Conservation (phyloP, 2,797 vertebrate genomes). For the Chloroceryle inda region DNA sequence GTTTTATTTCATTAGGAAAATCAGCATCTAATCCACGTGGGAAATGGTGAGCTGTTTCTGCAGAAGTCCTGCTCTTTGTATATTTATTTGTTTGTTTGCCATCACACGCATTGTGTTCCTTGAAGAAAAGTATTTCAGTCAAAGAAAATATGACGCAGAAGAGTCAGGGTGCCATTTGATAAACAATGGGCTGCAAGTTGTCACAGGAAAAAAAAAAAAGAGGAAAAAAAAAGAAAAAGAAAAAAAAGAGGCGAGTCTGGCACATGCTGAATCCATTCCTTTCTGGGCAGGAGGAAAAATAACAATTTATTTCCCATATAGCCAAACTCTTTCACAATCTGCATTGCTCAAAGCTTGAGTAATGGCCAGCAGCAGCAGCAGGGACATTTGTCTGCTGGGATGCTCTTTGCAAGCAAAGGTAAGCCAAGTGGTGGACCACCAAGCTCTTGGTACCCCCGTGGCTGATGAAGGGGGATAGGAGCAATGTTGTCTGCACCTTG, state of each 20-base stretch:
- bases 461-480: background rate
- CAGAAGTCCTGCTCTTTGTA: background rate
- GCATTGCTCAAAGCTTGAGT: background rate
- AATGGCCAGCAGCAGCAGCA: background rate
- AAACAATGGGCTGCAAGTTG: slow-evolving; percentile 31
- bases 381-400: background rate
- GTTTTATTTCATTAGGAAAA: slow-evolving; percentile 17
- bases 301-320: slow-evolving; percentile 25
- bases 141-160: slow-evolving; percentile 1
- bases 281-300: slow-evolving; percentile 53
- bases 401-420: background rate
- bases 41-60: background rate
- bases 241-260: background rate
- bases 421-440: background rate
- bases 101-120: background rate
- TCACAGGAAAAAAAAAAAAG: background rate
- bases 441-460: background rate
- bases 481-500: background rate
- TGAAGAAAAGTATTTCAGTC: slow-evolving; percentile 6
- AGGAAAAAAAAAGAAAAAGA: background rate
- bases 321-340: slow-evolving; percentile 28
- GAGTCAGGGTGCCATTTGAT: slow-evolving; percentile 27
- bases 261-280: slow-evolving; percentile 35
- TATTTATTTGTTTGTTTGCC: background rate
- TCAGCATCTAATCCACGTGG: background rate